Evolutionary conservation across 1,140 invertebrate species (phyloP).

Genomic region (Calycopis cecrops): DNA sequence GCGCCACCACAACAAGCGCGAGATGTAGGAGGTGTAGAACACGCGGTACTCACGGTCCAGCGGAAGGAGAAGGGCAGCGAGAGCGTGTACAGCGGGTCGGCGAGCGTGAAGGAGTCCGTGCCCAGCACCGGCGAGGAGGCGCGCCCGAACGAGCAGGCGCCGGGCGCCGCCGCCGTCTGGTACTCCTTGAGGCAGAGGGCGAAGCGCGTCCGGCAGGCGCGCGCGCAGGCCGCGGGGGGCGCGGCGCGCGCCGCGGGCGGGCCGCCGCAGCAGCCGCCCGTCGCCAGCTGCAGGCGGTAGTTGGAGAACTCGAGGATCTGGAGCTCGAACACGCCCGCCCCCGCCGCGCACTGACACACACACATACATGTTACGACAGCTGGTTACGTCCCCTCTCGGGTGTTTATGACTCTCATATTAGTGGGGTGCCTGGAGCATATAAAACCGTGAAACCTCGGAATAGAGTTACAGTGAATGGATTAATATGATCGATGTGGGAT

Average conservation of each 20-base stretch:
- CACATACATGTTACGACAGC: too few species aligned
- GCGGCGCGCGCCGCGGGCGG: conserved; percentile 50
- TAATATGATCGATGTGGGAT: too few species aligned
- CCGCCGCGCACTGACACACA: conserved; percentile 78
- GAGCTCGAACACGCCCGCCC: conserved; percentile 92
- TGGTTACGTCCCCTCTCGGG: too few species aligned
- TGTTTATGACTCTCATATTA: too few species aligned
- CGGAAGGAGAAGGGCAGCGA: conserved; percentile 90
- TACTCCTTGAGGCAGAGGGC: conserved; percentile 94
- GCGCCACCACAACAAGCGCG: too few species aligned
- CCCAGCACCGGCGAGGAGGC: conserved; percentile 89
- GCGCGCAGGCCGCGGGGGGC: conserved; percentile 65
- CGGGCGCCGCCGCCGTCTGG: conserved; percentile 88
- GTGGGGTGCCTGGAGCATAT: too few species aligned
- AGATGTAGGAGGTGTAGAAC: too few species aligned
- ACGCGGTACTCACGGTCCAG: conserved; percentile 88
- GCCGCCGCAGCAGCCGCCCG: conserved; percentile 88
- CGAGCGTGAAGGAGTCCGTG: conserved; percentile 90
- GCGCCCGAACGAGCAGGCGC: conserved; percentile 93
- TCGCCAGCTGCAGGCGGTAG: conserved; percentile 85
- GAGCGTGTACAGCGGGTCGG: conserved; percentile 85
- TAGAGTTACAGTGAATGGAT: too few species aligned
- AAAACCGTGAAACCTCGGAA: too few species aligned
- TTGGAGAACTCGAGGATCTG: conserved; percentile 93
- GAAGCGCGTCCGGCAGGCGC: conserved; percentile 88